Evolutionary conservation across 2,797 vertebrate genomes (phyloP).

Genomic region (Galaxias olidus): DNA sequence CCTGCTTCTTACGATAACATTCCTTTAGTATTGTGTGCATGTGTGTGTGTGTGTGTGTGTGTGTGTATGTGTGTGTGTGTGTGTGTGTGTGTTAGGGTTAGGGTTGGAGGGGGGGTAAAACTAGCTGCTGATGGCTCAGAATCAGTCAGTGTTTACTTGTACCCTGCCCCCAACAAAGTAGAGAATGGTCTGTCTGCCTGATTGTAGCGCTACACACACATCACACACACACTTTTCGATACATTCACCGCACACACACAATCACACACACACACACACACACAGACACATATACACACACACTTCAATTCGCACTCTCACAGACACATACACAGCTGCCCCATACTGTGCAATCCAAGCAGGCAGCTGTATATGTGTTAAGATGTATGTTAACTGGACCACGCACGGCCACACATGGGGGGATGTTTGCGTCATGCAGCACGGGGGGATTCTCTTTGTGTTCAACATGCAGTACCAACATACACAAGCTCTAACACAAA

Average conservation of each 20-base stretch:
- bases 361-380: conserved; percentile 21
- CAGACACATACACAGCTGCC: neutral
- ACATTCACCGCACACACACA: no score
- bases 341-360: conserved; percentile 1
- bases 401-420: no score
- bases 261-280: conserved; percentile 1
- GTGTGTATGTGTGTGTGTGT: conserved; percentile 7
- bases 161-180: conserved; percentile 49
- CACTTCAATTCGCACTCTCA: conserved; percentile 1
- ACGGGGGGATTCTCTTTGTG: no score
- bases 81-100: neutral
- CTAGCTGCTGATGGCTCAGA: neutral
- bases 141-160: conserved; percentile 14
- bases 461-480: no score
- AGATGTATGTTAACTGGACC: neutral
- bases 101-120: neutral
- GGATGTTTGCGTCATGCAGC: no score
- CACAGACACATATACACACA: neutral
- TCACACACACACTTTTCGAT: neutral
- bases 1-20: no score
- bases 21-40: no score
- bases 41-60: conserved; percentile 26
- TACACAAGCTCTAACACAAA: no score
- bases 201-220: conserved; percentile 15
- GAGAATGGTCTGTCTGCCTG: conserved; percentile 32